These are phyloP conservation scores for Tortrix viridana DNA, from an alignment of 2,888 invertebrate species.

Conservation along the genomic window DNA sequence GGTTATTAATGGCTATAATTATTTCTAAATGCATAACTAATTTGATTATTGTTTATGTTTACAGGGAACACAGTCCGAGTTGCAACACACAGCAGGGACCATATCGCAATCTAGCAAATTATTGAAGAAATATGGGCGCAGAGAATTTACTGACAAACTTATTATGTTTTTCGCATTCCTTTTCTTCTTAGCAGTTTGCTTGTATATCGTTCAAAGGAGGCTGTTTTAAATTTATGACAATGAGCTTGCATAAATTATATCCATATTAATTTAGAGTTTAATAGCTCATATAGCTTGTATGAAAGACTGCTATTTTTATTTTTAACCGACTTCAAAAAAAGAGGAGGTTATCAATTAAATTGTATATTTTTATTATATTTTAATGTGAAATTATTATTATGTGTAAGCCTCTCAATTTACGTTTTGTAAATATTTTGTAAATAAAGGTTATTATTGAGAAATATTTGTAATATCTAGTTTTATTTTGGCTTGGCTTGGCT, in stretches of 20 bases:
- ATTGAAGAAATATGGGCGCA: constrained; percentile 95
- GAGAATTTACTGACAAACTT: constrained; percentile 98
- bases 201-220: constrained; percentile 96
- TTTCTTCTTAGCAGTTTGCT: constrained; percentile 94
- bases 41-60: constrained; percentile 7
- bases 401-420: constrained; percentile 27
- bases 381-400: constrained; percentile 5
- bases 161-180: constrained; percentile 93
- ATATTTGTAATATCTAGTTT: constrained; percentile 1
- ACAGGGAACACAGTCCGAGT: constrained; percentile 90
- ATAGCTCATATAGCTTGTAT: constrained; percentile 12
- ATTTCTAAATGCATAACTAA: too few relatives aligned
- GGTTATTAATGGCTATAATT: too few relatives aligned
- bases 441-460: constrained; percentile 12
- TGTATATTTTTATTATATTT: too few relatives aligned
- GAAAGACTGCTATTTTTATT: constrained; percentile 28
- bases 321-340: too few relatives aligned
- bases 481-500: background rate
- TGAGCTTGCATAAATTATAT: background rate
- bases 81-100: constrained; percentile 93
- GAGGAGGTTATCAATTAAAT: too few relatives aligned
- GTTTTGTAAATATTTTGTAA: constrained; percentile 31
- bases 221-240: constrained; percentile 83
- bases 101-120: constrained; percentile 96
- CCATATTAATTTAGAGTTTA: background rate